These are phyloP conservation scores for Onychorhynchus coronatus DNA, from an alignment of 2,113 vertebrate genomes.

Conservation along the genomic window DNA sequence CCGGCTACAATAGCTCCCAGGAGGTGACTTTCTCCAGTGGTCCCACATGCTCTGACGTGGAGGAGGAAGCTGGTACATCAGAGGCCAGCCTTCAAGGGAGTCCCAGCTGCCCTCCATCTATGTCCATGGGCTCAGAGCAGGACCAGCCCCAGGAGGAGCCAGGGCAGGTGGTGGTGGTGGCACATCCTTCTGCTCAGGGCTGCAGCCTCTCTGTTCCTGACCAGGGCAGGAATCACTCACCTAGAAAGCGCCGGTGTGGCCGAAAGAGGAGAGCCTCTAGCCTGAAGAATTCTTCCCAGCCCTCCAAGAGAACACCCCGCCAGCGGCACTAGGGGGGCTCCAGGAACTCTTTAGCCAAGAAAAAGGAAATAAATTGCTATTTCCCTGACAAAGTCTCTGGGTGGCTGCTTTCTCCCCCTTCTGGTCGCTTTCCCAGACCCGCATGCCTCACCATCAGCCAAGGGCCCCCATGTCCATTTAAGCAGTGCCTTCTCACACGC, in stretches of 20 bases:
- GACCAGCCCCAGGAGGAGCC: not conserved
- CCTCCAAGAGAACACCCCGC: not conserved
- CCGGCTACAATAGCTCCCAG: not conserved
- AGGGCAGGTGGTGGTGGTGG: accelerated
- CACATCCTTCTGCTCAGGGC: not conserved
- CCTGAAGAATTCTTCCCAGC: accelerated
- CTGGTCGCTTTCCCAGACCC: not conserved
- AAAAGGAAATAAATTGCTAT: not conserved
- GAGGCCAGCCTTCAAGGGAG: accelerated
- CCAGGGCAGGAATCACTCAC: not conserved
- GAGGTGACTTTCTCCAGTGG: not conserved
- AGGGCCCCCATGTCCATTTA: not conserved
- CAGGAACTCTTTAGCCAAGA: not conserved
- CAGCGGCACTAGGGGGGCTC: not conserved
- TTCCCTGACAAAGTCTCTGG: not conserved
- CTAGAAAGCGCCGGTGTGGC: not conserved
- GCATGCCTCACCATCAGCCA: not conserved
- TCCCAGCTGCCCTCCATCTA: not conserved
- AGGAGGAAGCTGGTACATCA: not conserved
- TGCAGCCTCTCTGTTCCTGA: not conserved
- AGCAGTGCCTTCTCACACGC: not conserved
- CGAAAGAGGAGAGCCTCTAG: not conserved
- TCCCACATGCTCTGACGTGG: not conserved
- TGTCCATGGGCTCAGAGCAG: not conserved
- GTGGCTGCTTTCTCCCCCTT: not conserved